Evolutionary conservation across 2,797 vertebrate species (phyloP).

Genomic region (Esox lucius): DNA sequence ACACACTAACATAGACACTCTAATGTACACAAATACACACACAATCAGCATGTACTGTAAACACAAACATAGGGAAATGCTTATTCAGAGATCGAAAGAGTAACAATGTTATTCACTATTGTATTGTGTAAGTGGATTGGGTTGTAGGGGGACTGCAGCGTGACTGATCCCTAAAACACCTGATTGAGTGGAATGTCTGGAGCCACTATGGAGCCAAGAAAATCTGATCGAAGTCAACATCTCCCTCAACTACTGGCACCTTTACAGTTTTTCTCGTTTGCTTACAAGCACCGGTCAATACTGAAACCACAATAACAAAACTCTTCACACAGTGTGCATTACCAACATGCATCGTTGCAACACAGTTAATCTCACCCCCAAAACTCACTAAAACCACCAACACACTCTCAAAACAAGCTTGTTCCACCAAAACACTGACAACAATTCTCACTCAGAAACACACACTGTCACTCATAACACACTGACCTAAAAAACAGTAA

Average conservation of each 20-base stretch:
- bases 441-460: no score
- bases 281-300: no score
- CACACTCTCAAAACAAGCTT: no score
- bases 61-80: background rate
- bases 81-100: slow-evolving; percentile 13
- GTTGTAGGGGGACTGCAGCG: slow-evolving; percentile 47
- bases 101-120: slow-evolving; percentile 34
- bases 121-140: slow-evolving; percentile 56
- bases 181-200: slow-evolving; percentile 36
- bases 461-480: no score
- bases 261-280: no score
- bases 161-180: slow-evolving; percentile 47
- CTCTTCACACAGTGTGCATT: no score
- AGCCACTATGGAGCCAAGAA: slow-evolving; percentile 51
- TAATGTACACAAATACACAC: slow-evolving; percentile 10
- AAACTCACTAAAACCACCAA: no score
- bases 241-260: slow-evolving; percentile 17
- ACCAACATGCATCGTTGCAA: no score
- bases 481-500: no score
- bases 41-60: slow-evolving; percentile 5
- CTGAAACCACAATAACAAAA: no score
- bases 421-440: no score
- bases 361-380: no score
- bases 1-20: slow-evolving; percentile 2
- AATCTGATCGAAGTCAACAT: slow-evolving; percentile 31